These are phyloP conservation scores for Eclectus roratus DNA, from an alignment of 2,113 vertebrate genomes.

Conservation along the genomic window DNA sequence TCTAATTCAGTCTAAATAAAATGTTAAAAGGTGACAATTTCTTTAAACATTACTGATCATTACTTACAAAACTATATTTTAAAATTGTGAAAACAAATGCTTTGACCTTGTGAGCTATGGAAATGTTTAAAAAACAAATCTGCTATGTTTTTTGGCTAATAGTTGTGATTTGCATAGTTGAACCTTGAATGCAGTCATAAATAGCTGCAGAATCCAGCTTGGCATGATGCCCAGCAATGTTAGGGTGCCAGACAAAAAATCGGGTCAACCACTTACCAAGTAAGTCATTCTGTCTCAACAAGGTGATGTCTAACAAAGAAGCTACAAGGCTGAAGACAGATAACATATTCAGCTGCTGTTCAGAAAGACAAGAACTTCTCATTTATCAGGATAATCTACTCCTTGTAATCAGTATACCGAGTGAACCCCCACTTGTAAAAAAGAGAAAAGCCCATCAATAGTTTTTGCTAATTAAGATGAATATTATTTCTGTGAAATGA, in stretches of 20 bases:
- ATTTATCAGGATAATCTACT: conserved; percentile 78
- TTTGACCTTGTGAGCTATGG: conserved; percentile 59
- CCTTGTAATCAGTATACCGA: conserved; percentile 69
- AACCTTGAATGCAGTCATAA: conserved; percentile 63
- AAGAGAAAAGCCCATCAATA: conserved; percentile 79
- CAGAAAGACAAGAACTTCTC: conserved; percentile 74
- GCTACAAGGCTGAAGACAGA: conserved; percentile 52
- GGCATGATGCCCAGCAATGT: conserved; percentile 59
- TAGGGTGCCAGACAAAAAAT: conserved; percentile 65
- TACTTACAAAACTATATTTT: conserved; percentile 53
- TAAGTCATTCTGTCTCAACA: conserved; percentile 60
- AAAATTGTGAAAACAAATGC: conserved; percentile 50
- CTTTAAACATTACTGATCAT: conserved; percentile 26
- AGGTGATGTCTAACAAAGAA: conserved; percentile 65
- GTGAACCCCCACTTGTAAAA: conserved; percentile 76
- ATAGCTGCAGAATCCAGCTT: conserved; percentile 59
- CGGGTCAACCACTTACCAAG: conserved; percentile 35
- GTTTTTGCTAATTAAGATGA: conserved; percentile 90
- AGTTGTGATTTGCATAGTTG: conserved; percentile 65
- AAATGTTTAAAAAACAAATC: conserved; percentile 55
- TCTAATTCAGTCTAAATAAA: conserved; percentile 48
- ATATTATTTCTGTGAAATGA: conserved; percentile 83
- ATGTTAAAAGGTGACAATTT: conserved; percentile 40
- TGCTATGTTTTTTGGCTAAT: conserved; percentile 58
- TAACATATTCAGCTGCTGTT: conserved; percentile 67